Base-by-base conservation (phyloP, 2,797 vertebrate species). In the Intellagama lesueurii region DNA sequence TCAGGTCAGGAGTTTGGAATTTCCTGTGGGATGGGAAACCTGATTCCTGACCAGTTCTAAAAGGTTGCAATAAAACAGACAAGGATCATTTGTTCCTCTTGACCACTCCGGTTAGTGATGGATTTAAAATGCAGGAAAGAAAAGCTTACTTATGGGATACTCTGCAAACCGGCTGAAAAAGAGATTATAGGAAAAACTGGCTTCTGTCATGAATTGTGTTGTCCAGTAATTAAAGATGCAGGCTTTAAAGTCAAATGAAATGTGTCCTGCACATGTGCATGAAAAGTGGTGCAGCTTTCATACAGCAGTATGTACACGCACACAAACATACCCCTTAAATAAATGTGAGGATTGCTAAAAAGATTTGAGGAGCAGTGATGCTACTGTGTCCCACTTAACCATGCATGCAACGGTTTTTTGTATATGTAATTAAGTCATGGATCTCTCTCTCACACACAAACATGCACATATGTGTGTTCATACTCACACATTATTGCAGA, bases 1-100 rank as follows among this genome's bases (percentile, higher is more conserved):
- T 90, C 85, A 90, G 89, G 84, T 90, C 85, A 90, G 80, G 73
- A 70, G 79, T 90, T 76, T 90, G 89, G 80, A 87, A 90, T 90
- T 90, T 90, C 89, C 89, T 90, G 89, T 87, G 80, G 89, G 85
- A 64, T 90, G 89, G 73, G 89, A 90, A 90, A 90, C 80, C 80
- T 90, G 89, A 90, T 83, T 90, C 89, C 80, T 90, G 89, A 83
- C 85, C 80, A 83, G 85, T 83, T 82, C 80, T 83, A 60, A 87
- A 90, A 87, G 84, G 89, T 87, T 87, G 85, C 30, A 90, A 76
- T 82, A 87, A 87, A 86, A 44, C 82, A 80, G 89, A 90, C 89
- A 90, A 87, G 64, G 85, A 77, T 90, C 72, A 64, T 86, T 87
- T 90, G 80, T 87, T 87, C 75, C 28, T 47, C 32, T 87, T 87